Evolutionary conservation across 2,113 vertebrate genomes (phyloP), one percentile per base, ranked within the genome.

Genomic region (Chinchilla lanigera): DNA sequence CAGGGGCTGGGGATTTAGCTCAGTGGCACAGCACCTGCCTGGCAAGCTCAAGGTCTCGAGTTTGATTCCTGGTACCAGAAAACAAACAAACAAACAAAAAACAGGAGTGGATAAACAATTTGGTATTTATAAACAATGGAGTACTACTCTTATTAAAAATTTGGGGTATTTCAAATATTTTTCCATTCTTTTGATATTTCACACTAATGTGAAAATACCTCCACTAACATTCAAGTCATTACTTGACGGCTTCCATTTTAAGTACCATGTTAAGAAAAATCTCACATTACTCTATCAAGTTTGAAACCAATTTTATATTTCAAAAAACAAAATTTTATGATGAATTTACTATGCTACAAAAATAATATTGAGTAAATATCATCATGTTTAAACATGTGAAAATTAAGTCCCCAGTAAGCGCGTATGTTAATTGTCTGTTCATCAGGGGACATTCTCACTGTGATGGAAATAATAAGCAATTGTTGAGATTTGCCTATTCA

Each of bases 391-490:
- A 88, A 88, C 58, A 96, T 16, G 30, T 71, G 71, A 93, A 96
- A 93, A 47, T 16, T 41, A 97, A 95, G 58, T 80, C 41, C 26
- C 44, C 77, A 38, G 30, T 91, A 90, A 78, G 30, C 44, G 14
- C 67, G 86, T 7, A 84, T 83, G 16, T 63, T 93, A 90, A 61
- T 84, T 86, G 14, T 83, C 26, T 95, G 54, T 90, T 96, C 50
- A 86, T 69, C 52, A 54, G 54, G 58, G 22, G 19, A 91, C 22
- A 90, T 86, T 94, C 41, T 93, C 41, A 95, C 81, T 92, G 52
- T 90, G 88, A 94, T 88, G 60, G 86, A 95, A 97, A 85, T 83
- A 96, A 89, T 86, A 93, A 93, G 77, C 77, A 94, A 84, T 73
- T 81, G 54, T 41, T 89, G 52, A 94, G 28, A 97, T 96, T 96